Percentiles rank a stretch among this genome's conserved stretches.
phyloP scores from a whole-genome alignment of 2,888 invertebrate species.

The Ceraclea dissimilis region DNA sequence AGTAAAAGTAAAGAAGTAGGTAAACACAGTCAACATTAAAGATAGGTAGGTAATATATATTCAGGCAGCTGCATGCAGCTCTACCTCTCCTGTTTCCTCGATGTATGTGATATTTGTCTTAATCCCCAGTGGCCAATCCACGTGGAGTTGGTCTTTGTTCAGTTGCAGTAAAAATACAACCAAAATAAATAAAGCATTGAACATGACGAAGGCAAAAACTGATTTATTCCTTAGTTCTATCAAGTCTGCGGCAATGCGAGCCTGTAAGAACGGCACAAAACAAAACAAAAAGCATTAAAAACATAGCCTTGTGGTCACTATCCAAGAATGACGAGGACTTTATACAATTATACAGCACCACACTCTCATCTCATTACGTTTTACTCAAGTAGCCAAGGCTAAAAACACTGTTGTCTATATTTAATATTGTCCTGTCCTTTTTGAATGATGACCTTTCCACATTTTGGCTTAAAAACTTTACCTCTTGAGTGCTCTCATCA shows the following conservation, averaged over 20 bases:
- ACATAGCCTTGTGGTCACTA: conserved; percentile 38
- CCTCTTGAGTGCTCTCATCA: conserved; percentile 85
- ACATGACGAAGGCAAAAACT: conserved; percentile 98
- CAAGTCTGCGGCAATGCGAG: conserved; percentile 82
- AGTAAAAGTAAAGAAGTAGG: conserved; percentile 7
- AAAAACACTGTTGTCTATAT: no score
- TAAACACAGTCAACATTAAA: background rate
- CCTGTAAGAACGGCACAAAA: conserved; percentile 58
- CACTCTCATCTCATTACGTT: no score
- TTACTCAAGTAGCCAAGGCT: background rate
- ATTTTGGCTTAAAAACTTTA: conserved; percentile 48
- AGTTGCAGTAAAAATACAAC: conserved; percentile 98
- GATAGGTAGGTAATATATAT: background rate
- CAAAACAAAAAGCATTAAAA: conserved; percentile 29
- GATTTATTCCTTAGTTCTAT: conserved; percentile 94
- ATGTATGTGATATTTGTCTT: conserved; percentile 91
- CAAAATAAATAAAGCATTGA: conserved; percentile 98
- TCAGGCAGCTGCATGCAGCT: conserved; percentile 32
- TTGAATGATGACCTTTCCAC: conserved; percentile 28
- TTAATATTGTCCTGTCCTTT: conserved; percentile 16
- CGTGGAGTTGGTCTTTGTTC: conserved; percentile 96
- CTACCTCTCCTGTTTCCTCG: conserved; percentile 89
- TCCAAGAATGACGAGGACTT: conserved; percentile 51
- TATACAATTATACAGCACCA: no score
- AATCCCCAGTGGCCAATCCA: conserved; percentile 94